These are phyloP conservation scores for Byasa hedistus DNA, from an alignment of 2,888 invertebrate genomes.

Conservation along the genomic window DNA sequence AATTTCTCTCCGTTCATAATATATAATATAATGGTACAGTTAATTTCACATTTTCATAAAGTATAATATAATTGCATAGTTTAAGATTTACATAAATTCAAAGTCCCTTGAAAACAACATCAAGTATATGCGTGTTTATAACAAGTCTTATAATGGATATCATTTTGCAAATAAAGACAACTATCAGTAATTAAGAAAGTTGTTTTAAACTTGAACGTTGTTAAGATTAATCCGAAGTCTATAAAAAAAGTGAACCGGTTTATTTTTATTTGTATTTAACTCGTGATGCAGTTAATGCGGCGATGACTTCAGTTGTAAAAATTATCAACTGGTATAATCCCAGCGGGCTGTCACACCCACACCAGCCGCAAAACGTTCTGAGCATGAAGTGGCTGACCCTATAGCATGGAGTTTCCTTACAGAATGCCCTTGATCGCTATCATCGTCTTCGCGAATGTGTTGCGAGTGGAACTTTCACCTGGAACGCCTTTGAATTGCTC, in stretches of 20 bases:
- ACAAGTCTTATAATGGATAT: conserved; percentile 1
- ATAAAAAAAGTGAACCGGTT: conserved; percentile 1
- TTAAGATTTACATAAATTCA: not conserved
- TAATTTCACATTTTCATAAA: no score
- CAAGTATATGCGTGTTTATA: not conserved
- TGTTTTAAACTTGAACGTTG: not conserved
- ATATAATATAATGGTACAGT: no score
- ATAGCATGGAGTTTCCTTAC: conserved; percentile 61
- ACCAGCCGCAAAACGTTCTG: conserved; percentile 30
- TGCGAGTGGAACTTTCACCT: conserved; percentile 53
- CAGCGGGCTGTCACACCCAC: conserved; percentile 12
- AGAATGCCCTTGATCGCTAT: conserved; percentile 67
- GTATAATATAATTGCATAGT: no score
- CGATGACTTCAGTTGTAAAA: not conserved
- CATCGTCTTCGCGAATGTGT: conserved; percentile 67
- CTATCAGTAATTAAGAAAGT: conserved; percentile 4
- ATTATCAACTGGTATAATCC: not conserved
- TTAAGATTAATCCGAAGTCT: not conserved
- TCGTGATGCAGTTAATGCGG: not conserved
- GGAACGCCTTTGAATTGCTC: conserved; percentile 27
- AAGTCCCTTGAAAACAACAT: not conserved
- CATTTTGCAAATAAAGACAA: conserved; percentile 1
- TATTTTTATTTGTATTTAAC: not conserved
- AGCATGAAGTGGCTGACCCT: conserved; percentile 62
- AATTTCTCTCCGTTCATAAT: no score